Evolutionary conservation across 2,888 invertebrate genomes (phyloP).

Genomic region (Cyclophora punctaria): DNA sequence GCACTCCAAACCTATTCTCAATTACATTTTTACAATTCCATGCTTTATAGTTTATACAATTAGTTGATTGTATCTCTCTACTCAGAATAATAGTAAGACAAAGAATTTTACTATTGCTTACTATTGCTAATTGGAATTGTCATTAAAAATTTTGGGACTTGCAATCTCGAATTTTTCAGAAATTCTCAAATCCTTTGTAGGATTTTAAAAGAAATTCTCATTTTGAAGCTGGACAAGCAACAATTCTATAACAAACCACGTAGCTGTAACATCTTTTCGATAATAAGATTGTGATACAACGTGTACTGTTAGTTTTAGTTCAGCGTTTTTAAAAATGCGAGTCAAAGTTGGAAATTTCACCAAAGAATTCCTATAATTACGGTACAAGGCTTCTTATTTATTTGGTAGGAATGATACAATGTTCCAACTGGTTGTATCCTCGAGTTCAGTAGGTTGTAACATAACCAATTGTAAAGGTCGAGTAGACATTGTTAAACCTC

Average conservation of each 20-base stretch:
- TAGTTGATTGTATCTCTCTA: no score
- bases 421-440: no score
- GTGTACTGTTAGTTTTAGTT: conserved; percentile 21
- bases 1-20: neutral
- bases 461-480: conserved; percentile 30
- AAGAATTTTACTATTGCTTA: no score
- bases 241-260: conserved; percentile 40
- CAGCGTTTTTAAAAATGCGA: conserved; percentile 5
- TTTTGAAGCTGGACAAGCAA: conserved; percentile 28
- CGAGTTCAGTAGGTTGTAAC: conserved; percentile 11
- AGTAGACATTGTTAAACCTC: conserved; percentile 35
- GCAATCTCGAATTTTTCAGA: no score
- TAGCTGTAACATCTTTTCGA: conserved; percentile 45
- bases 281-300: conserved; percentile 42
- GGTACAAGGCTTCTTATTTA: no score
- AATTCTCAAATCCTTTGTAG: no score
- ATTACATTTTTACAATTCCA: conserved; percentile 1
- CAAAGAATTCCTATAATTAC: no score
- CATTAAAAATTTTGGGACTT: no score
- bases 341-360: no score
- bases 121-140: no score
- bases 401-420: neutral
- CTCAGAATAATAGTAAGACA: no score
- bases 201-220: conserved; percentile 5
- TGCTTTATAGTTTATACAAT: no score